Percentiles rank a stretch among this genome's conserved stretches.
These are phyloP conservation scores for Blennius ocellaris DNA, from an alignment of 2,113 vertebrate species.

Conservation along the genomic window DNA sequence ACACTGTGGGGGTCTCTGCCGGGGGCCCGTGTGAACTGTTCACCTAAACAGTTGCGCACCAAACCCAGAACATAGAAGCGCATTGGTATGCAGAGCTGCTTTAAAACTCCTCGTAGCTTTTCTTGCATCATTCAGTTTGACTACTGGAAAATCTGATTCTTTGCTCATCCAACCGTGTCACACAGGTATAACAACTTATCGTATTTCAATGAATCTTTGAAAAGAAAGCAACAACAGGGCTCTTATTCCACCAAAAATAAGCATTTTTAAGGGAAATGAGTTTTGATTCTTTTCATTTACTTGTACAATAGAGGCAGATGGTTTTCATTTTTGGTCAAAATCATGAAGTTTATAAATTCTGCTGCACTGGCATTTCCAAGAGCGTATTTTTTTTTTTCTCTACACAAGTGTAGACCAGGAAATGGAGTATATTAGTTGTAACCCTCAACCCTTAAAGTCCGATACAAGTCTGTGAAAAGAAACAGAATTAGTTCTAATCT, in stretches of 20 bases:
- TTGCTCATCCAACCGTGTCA: too few species aligned
- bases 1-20: neutral
- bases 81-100: slow-evolving; percentile 1
- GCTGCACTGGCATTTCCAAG: too few species aligned
- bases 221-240: neutral
- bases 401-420: neutral
- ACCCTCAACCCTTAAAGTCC: slow-evolving; percentile 28
- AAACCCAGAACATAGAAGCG: neutral
- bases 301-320: too few species aligned
- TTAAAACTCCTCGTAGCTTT: neutral
- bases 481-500: too few species aligned
- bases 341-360: too few species aligned
- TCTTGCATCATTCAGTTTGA: neutral
- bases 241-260: neutral
- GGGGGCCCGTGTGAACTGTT: neutral
- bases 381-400: too few species aligned
- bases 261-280: neutral
- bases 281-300: too few species aligned
- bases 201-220: too few species aligned
- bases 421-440: slow-evolving; percentile 5
- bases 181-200: too few species aligned
- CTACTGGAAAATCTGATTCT: neutral
- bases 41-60: slow-evolving; percentile 12
- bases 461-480: neutral
- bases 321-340: too few species aligned